phyloP scores from a whole-genome alignment of 2,797 vertebrate species.

The Myotis planiceps region DNA sequence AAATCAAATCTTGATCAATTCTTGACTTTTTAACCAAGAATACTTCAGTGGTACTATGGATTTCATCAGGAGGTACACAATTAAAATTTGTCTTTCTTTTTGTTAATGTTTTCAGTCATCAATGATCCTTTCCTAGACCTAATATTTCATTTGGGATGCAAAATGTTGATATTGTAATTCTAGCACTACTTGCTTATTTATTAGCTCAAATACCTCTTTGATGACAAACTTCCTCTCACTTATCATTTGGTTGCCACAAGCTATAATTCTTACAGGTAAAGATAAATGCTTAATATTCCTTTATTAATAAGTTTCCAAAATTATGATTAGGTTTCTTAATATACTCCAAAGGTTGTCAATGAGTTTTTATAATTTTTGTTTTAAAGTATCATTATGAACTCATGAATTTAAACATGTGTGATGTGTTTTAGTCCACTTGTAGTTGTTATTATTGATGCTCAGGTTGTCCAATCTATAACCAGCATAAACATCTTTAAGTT shows the following conservation, averaged over 20 bases:
- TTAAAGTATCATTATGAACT: conserved; percentile 44
- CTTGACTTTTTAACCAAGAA: conserved; percentile 55
- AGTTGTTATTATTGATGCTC: conserved; percentile 36
- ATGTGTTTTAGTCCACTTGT: conserved; percentile 42
- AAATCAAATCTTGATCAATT: conserved; percentile 8
- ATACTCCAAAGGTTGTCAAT: conserved; percentile 26
- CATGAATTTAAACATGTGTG: conserved; percentile 42
- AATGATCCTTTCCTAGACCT: conserved; percentile 9
- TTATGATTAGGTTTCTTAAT: conserved; percentile 45
- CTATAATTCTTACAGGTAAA: conserved; percentile 47
- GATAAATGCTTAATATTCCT: conserved; percentile 30
- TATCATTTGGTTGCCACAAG: conserved; percentile 25
- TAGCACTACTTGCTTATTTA: conserved; percentile 39
- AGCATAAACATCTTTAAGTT: conserved; percentile 25
- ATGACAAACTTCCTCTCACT: not conserved
- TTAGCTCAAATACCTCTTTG: conserved; percentile 14
- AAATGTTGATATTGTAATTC: conserved; percentile 49
- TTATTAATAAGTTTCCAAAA: conserved; percentile 59
- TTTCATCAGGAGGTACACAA: conserved; percentile 55
- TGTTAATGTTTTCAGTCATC: conserved; percentile 25
- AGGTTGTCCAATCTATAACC: conserved; percentile 25
- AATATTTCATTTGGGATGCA: conserved; percentile 10
- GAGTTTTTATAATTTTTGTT: not conserved
- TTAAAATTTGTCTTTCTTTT: conserved; percentile 40
- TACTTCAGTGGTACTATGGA: not conserved